Conservation (phyloP, 2,888 invertebrate species). For the Dusona sp. region DNA sequence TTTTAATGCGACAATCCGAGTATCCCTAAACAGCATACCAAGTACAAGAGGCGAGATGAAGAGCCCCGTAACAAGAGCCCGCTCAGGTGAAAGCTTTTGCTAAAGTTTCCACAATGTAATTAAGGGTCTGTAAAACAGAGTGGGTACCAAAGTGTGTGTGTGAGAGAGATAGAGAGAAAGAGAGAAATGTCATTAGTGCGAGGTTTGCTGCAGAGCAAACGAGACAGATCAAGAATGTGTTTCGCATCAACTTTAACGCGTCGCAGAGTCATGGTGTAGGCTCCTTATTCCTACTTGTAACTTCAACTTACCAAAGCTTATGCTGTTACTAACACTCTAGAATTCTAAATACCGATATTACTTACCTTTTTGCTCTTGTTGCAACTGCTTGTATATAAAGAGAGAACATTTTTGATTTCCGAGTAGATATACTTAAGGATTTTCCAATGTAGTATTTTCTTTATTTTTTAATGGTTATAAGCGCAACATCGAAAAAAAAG, state of each 20-base stretch:
- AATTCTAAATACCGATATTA: background rate
- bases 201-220: background rate
- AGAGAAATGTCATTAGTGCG: background rate
- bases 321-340: background rate
- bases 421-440: too few species aligned
- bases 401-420: too few species aligned
- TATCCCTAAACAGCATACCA: constrained; percentile 15
- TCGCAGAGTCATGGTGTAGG: background rate
- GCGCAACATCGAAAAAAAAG: background rate
- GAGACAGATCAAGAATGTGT: constrained; percentile 16
- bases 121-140: constrained; percentile 56
- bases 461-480: background rate
- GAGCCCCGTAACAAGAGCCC: constrained; percentile 46
- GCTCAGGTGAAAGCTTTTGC: constrained; percentile 39
- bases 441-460: too few species aligned
- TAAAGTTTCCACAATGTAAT: constrained; percentile 71
- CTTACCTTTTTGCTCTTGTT: background rate
- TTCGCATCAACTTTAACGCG: constrained; percentile 13
- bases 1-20: constrained; percentile 71
- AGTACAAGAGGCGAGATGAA: constrained; percentile 17
- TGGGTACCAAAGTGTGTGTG: background rate
- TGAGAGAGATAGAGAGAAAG: background rate
- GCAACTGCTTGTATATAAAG: too few species aligned
- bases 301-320: background rate
- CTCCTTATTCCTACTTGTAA: background rate